Base-by-base conservation (phyloP, 2,888 invertebrate genomes). In the Dione vanillae region DNA sequence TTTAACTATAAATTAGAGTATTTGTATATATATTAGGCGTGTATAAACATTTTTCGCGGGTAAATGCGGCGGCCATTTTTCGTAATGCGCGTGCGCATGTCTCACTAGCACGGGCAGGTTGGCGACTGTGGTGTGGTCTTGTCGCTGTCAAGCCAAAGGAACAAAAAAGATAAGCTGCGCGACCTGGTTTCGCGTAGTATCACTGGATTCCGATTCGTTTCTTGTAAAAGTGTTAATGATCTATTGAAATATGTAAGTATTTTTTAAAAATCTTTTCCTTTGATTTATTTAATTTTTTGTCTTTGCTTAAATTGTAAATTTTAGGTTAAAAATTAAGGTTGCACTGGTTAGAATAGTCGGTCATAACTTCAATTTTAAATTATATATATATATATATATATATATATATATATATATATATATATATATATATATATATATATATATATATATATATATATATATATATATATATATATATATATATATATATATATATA, bases 11-110 rank as follows among this genome's bases (percentile, higher is more conserved):
- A 45, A 27, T 43, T n/a, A 7, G 1, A 27, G 11, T n/a, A 27
- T 27, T 61, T 61, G 14, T n/a, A 19, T 61, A 11, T 14, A 11
- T 45, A 45, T 61, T 61, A 43, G n/a, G 10, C 43, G 45, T 43
- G 7, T 27, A 27, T n/a, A 43, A n/a, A 27, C 6, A 61, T 27
- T 70, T 83, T 87, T 90, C 84, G 82, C 90, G 91, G 89, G 86
- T 78, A 74, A 78, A 78, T 81, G 80, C 67, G 72, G 78, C 75
- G 72, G 80, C 76, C 82, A 81, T 89, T 10, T 87, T 87, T 80
- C 82, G 85, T 74, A 76, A 71, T 76, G 84, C 87, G 87, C 89
- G 80, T 84, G 89, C 87, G 85, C 86, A 80, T 76, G 79, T 84
- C 84, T 85, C 85, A 70, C 79, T 54, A n/a, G n/a, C n/a, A n/a